Evolutionary conservation across 2,113 vertebrate genomes (phyloP), one percentile per base, ranked within the genome.

Genomic region (Dinomys branickii): DNA sequence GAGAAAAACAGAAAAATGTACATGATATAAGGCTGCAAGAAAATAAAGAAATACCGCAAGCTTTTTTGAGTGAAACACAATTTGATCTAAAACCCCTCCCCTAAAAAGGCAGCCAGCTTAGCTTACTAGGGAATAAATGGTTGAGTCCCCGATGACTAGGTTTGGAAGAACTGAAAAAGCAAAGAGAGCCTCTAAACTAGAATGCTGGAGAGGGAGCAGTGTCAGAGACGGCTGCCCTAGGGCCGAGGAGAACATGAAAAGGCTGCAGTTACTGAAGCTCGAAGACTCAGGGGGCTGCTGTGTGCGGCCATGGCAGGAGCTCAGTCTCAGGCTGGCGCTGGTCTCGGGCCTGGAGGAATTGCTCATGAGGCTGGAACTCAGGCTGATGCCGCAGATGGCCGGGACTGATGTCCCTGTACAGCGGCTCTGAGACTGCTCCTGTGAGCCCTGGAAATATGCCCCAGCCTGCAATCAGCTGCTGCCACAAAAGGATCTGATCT

Each of bases 251-350:
- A 56, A 50, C 52, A 22, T 47, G 17, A 93, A 92, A 61, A 56
- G 44, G 10, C 12, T 35, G 10, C 61, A 41, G 5, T 59, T 1
- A 50, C 71, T 71, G 28, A 73, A 65, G 77, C 7, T 28, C 7
- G 26, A 47, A 22, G 4, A 33, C 0, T 38, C 22, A 81, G 75
- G 65, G 22, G 50, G 20, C 13, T 24, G 47, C 22, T 47, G 6
- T 38, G 0, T 26, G 4, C 5, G 11, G 20, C 52, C 26, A 17
- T 41, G 61, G 12, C 3, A 19, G 50, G 3, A 10, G 6, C 52
- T 65, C 4, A 3, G 17, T 89, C 17, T 63, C 67, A 54, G 44
- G 1, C 28, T 50, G 19, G 24, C 28, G 5, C 24, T 47, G 7
- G 38, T 59, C 82, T 59, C 16, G 81, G 73, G 26, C 50, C 69